Percentiles rank a stretch among this genome's conserved stretches.
These are phyloP conservation scores for Pherbina coryleti DNA, from an alignment of 2,888 invertebrate species.

Conservation along the genomic window DNA sequence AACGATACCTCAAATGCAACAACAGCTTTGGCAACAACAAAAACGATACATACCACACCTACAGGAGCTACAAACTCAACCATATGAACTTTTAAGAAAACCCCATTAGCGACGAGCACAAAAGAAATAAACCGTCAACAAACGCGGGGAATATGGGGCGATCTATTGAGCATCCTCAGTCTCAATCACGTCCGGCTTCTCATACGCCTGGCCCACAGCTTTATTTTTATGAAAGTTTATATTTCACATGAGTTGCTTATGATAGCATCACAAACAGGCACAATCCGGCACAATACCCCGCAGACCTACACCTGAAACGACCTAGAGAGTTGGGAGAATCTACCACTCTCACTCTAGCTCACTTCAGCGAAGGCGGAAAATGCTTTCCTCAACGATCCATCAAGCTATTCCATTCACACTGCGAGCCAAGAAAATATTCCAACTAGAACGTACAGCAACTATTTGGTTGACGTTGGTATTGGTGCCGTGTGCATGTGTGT, in stretches of 20 bases:
- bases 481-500: conserved; percentile 42
- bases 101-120: neutral
- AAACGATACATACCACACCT: conserved; percentile 25
- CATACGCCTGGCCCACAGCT: neutral
- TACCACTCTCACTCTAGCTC: neutral
- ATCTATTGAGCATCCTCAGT: neutral
- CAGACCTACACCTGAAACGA: conserved; percentile 20
- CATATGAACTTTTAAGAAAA: neutral
- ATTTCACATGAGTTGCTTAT: conserved; percentile 53
- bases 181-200: neutral
- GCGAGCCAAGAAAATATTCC: neutral
- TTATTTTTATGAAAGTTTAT: conserved; percentile 50
- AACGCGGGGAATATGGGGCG: neutral
- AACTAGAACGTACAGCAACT: neutral
- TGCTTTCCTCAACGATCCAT: neutral
- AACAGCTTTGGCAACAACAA: neutral
- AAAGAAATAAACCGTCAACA: neutral
- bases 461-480: conserved; percentile 32
- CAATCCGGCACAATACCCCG: neutral
- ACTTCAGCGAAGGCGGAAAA: neutral
- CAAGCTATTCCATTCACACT: conserved; percentile 3
- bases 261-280: conserved; percentile 32
- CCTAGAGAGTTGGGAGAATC: conserved; percentile 13
- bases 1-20: conserved; percentile 37
- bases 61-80: conserved; percentile 9